These are phyloP conservation scores for Chloroceryle aenea DNA, from an alignment of 2,113 vertebrate genomes.

Conservation along the genomic window DNA sequence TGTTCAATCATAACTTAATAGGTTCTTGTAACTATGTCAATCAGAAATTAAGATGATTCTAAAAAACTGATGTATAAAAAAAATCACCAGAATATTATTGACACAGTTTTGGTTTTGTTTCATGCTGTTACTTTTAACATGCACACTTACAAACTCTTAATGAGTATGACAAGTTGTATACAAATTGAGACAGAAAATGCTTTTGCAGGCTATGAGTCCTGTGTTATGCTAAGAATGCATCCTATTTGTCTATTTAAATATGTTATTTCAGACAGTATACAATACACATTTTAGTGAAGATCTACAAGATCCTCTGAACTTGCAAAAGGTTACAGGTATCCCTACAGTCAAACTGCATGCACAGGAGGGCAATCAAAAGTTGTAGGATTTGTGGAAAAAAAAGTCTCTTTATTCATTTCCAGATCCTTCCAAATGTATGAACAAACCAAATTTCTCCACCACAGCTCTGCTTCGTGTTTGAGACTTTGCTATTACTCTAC, in stretches of 20 bases:
- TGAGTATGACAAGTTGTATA: background rate
- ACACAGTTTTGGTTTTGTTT: background rate
- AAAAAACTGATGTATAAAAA: background rate
- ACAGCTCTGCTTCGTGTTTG: fast-evolving
- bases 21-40: background rate
- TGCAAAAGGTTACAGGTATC: background rate
- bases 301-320: background rate
- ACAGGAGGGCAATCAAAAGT: background rate
- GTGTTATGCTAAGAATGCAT: background rate
- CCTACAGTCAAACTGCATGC: background rate
- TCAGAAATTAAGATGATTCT: background rate
- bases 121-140: background rate
- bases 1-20: background rate
- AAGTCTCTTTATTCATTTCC: background rate
- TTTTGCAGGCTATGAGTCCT: background rate
- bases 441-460: background rate
- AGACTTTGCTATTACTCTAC: fast-evolving
- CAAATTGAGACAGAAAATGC: background rate
- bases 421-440: background rate
- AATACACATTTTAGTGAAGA: background rate
- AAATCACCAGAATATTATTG: background rate
- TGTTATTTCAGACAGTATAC: background rate
- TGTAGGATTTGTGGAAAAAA: background rate
- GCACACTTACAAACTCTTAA: background rate
- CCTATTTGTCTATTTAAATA: background rate